Evolutionary conservation across 2,888 invertebrate species (phyloP).

Genomic region (Periphyllus acericola): DNA sequence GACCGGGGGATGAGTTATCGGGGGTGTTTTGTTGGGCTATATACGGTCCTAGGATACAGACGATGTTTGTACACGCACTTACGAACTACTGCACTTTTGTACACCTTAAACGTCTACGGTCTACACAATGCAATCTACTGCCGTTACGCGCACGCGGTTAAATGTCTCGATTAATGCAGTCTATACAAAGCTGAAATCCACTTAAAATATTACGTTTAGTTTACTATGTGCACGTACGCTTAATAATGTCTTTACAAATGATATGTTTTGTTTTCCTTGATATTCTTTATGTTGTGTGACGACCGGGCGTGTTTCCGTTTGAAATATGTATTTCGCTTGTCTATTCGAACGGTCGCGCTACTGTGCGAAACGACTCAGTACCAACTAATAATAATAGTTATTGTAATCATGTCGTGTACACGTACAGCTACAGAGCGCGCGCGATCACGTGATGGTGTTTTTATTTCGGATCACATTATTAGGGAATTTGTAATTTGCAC

Average conservation of each 20-base stretch:
- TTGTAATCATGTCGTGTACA: too few species aligned
- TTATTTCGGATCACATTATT: too few species aligned
- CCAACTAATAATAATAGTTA: too few species aligned
- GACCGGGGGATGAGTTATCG: too few species aligned
- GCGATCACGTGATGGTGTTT: too few species aligned
- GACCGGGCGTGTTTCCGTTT: not conserved
- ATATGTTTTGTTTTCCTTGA: slow-evolving; percentile 60
- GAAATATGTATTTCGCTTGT: not conserved
- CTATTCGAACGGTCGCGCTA: too few species aligned
- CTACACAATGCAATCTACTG: not conserved
- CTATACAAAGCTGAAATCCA: slow-evolving; percentile 21
- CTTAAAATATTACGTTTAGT: slow-evolving; percentile 9
- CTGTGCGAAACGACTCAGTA: too few species aligned
- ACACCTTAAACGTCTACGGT: not conserved
- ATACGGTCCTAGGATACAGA: too few species aligned
- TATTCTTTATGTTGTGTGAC: slow-evolving; percentile 54
- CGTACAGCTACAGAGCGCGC: too few species aligned
- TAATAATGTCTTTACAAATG: slow-evolving; percentile 54
- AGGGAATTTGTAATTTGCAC: too few species aligned
- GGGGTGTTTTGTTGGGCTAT: too few species aligned
- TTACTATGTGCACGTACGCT: slow-evolving; percentile 44
- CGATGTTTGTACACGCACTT: too few species aligned
- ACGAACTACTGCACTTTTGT: not conserved
- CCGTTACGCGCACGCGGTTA: slow-evolving; percentile 5
- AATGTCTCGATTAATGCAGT: not conserved